Percentiles rank a stretch among this genome's conserved stretches.
Evolutionary conservation across 2,113 vertebrate genomes (phyloP).

Genomic region (Corythaeola cristata): DNA sequence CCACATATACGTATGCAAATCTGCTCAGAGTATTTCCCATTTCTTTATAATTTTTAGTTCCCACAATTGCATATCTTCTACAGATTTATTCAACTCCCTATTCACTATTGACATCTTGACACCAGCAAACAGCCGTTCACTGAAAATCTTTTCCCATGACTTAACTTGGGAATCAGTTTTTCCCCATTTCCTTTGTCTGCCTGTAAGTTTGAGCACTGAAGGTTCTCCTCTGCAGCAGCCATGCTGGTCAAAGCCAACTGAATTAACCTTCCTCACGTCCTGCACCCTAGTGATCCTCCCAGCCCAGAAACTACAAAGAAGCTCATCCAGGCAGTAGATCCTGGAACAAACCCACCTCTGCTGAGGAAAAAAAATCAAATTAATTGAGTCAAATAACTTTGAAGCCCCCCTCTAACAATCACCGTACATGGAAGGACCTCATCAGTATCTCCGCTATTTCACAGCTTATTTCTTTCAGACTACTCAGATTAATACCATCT

Average conservation of each 20-base stretch:
- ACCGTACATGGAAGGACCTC: neutral
- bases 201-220: neutral
- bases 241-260: neutral
- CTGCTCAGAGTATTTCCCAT: neutral
- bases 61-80: constrained; percentile 1
- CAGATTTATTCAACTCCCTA: constrained; percentile 19
- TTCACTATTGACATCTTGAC: constrained; percentile 29
- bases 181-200: constrained; percentile 28
- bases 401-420: neutral
- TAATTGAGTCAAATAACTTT: neutral
- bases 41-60: constrained; percentile 4
- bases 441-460: neutral
- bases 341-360: neutral
- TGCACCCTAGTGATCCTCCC: neutral
- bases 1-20: neutral
- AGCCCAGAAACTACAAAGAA: neutral
- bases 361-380: neutral
- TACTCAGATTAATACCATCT: constrained; percentile 62
- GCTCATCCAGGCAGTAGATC: neutral
- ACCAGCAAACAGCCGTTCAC: neutral
- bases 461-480: constrained; percentile 42
- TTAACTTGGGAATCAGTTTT: constrained; percentile 47
- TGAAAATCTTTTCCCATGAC: constrained; percentile 55
- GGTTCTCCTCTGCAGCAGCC: neutral
- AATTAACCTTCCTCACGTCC: neutral